Conservation (phyloP, 2,113 vertebrate species). For the Callipepla californica region DNA sequence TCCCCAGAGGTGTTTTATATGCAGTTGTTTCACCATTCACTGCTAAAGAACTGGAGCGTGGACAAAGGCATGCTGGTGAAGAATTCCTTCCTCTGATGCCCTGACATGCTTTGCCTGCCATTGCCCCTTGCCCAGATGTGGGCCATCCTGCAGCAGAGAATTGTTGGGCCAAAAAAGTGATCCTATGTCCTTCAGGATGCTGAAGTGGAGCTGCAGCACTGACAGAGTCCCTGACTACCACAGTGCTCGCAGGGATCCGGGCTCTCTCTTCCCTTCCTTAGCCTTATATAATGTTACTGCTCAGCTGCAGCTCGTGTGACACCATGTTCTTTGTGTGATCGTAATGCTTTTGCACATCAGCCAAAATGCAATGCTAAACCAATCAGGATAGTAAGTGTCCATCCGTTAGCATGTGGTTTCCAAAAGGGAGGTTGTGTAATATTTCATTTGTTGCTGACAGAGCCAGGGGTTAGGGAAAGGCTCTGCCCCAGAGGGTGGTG, state of each 20-base stretch:
- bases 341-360: not conserved
- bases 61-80: not conserved
- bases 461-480: not conserved
- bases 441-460: not conserved
- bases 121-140: rapidly evolving
- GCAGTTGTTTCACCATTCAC: not conserved
- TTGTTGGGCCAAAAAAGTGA: not conserved
- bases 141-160: not conserved
- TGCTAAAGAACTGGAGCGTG: not conserved
- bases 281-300: not conserved
- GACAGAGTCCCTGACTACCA: not conserved
- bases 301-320: conserved; percentile 2
- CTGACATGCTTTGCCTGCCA: not conserved
- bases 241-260: not conserved
- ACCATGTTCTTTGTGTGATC: not conserved
- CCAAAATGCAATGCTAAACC: conserved; percentile 34
- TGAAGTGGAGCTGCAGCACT: not conserved
- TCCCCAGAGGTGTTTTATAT: conserved; percentile 16
- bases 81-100: rapidly evolving
- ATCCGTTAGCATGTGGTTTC: not conserved
- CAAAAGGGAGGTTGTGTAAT: rapidly evolving
- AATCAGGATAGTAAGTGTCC: not conserved
- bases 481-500: too few species aligned
- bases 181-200: not conserved
- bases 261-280: not conserved